Base-by-base conservation (phyloP, 2,888 invertebrate genomes). In the Strigamia maritima region DNA sequence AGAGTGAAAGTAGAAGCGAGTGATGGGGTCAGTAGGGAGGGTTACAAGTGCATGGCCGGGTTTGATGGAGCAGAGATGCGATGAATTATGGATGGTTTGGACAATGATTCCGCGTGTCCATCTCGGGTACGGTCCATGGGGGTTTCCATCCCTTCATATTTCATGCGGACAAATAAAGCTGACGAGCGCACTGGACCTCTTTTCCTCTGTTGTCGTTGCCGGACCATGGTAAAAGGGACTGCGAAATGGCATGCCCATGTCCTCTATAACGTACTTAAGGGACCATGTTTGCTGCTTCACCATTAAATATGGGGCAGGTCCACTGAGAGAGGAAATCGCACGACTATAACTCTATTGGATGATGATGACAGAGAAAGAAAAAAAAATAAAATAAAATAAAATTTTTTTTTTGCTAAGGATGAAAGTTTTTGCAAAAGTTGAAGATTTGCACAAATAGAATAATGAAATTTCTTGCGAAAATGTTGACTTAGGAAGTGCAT, bases 31-130 rank as follows among this genome's bases (percentile, higher is more conserved):
- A 54, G 54, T 16, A 19, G 19, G 54, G 54, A n/a, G 54, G 19
- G 54, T 60, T 19, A 12, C 19, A 60, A 60, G 60, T 60, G 70
- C 26, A 70, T n/a, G 26, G 28, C 26, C 70, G 28, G n/a, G 70
- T 70, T 70, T 70, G 70, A 70, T 70, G 70, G 70, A 70, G 70
- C 70, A 70, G 70, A 70, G 70, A 70, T 70, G 70, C 70, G 70
- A 70, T 70, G 70, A 70, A 70, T 70, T 70, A 70, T 70, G 70
- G 70, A 70, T 70, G 70, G 26, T 14, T 28, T 26, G 70, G 70
- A 70, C 70, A 70, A 70, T 70, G 70, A 70, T 70, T 70, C 70
- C 70, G 26, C 70, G 70, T 70, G 70, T 70, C 70, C 70, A 70
- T 70, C 70, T 70, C 70, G 26, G 28, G 26, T 26, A 26, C 8